These are phyloP conservation scores for Bambusicola thoracicus DNA, from an alignment of 2,113 vertebrate species.

Conservation along the genomic window DNA sequence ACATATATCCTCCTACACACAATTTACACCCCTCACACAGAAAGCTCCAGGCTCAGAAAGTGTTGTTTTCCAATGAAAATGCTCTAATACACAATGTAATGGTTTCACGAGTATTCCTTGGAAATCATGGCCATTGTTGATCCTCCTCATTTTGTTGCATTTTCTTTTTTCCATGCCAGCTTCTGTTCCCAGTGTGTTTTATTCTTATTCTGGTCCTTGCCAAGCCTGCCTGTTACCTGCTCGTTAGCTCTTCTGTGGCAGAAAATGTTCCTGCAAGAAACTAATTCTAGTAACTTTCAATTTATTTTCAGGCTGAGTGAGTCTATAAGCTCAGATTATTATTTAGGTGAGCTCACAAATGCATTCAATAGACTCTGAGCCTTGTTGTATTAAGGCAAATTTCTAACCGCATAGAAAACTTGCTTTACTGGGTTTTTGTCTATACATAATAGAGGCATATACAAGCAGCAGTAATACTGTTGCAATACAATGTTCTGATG, in stretches of 20 bases:
- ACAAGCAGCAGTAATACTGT: neutral
- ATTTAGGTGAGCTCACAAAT: neutral
- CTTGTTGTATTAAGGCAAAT: neutral
- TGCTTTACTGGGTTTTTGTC: neutral
- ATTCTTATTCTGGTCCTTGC: neutral
- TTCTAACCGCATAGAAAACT: neutral
- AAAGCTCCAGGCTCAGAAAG: neutral
- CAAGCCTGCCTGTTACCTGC: neutral
- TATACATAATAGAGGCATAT: neutral
- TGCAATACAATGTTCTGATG: neutral
- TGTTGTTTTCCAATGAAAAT: neutral
- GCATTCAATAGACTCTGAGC: neutral
- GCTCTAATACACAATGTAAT: neutral
- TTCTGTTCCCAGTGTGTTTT: neutral
- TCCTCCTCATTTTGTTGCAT: neutral
- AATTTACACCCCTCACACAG: neutral
- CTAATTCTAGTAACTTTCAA: neutral
- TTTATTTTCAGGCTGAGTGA: constrained; percentile 1
- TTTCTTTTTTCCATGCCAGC: neutral
- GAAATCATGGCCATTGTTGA: neutral
- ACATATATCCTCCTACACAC: accelerated
- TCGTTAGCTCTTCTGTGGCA: constrained; percentile 16
- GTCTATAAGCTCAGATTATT: neutral
- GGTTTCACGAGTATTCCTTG: neutral
- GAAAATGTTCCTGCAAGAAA: constrained; percentile 1